Conservation (phyloP, 2,888 invertebrate genomes). For the Pandemis heparana region DNA sequence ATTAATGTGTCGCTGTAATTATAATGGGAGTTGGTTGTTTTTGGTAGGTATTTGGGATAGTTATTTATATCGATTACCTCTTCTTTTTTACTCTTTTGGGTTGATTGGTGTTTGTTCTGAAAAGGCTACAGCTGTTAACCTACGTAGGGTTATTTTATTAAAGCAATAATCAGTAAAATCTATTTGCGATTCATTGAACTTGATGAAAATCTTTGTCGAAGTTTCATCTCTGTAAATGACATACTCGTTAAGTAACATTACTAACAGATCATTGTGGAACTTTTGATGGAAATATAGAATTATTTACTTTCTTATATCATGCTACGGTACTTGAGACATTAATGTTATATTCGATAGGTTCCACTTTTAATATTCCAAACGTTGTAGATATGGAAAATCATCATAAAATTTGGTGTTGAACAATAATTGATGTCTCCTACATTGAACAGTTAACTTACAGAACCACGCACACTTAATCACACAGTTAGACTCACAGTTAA, state of each 20-base stretch:
- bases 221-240: conserved; percentile 20
- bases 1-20: conserved; percentile 32
- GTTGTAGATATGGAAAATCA: too few species aligned
- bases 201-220: conserved; percentile 24
- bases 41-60: background rate
- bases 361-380: too few species aligned
- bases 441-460: too few species aligned
- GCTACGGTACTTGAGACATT: too few species aligned
- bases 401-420: too few species aligned
- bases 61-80: too few species aligned
- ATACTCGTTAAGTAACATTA: conserved; percentile 19
- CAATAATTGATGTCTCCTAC: too few species aligned
- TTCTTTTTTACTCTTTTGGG: too few species aligned
- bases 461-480: too few species aligned
- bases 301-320: background rate
- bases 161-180: conserved; percentile 12
- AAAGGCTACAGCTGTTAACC: background rate
- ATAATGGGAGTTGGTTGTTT: conserved; percentile 3
- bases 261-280: conserved; percentile 3
- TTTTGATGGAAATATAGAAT: conserved; percentile 9
- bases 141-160: background rate
- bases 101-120: background rate
- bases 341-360: too few species aligned
- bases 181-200: conserved; percentile 16
- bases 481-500: background rate